Evolutionary conservation across 1,140 invertebrate species (phyloP).

Genomic region (Papilio xuthus): DNA sequence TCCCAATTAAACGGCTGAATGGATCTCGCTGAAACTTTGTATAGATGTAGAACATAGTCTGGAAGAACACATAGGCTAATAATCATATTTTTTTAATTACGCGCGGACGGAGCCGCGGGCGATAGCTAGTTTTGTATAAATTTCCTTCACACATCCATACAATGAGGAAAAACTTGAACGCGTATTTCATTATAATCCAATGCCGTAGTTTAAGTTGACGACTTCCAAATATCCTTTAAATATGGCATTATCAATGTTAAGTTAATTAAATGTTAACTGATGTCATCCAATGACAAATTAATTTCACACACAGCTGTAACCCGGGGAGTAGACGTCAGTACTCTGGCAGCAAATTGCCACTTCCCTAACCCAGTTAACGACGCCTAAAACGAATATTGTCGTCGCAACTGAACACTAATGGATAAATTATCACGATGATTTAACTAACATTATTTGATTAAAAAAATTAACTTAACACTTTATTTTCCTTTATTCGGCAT

Average conservation of each 20-base stretch:
- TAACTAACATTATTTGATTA: too few species aligned
- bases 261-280: neutral
- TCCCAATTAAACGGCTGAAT: too few species aligned
- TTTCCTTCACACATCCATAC: neutral
- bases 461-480: too few species aligned
- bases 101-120: too few species aligned
- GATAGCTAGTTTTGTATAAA: neutral
- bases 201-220: neutral
- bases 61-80: too few species aligned
- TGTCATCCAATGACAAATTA: conserved; percentile 3
- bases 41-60: too few species aligned
- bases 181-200: neutral
- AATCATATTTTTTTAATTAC: too few species aligned
- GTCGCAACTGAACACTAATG: too few species aligned
- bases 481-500: neutral
- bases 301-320: neutral
- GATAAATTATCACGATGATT: too few species aligned
- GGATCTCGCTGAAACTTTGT: too few species aligned
- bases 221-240: neutral
- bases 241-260: neutral
- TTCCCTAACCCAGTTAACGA: conserved; percentile 7
- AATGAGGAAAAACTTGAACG: neutral
- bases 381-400: neutral
- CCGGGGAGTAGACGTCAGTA: neutral
- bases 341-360: neutral